Base-by-base conservation (phyloP, 2,888 invertebrate genomes). In the Chydorus sphaericus region DNA sequence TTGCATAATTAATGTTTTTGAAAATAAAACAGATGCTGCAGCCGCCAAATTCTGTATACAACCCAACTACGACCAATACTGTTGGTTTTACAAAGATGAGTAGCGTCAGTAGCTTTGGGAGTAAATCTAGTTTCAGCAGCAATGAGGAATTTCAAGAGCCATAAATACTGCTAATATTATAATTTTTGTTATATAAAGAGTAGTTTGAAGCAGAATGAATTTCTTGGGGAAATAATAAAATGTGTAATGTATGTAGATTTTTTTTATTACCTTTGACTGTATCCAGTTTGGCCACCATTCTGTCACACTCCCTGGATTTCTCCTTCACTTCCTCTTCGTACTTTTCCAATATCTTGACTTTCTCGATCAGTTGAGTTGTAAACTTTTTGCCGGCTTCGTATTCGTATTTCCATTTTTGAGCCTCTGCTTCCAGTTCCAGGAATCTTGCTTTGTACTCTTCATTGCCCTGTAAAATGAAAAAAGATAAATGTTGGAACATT, bases 321-420 rank as follows among this genome's bases (percentile, higher is more conserved):
- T 36, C 30, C 10, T 36, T 36, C 18, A 36, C 26, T 18, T 31
- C 36, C 33, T 23, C 52, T 36, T 33, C 36, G 18, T 52, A 23
- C 11, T 33, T 26, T 20, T 55, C 55, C 49, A 55, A 33, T 23
- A 38, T n/a, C 16, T 49, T 48, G 8, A 55, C 48, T 36, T 55
- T 55, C 14, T 23, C 48, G 23, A 36, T 37, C 30, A 55, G 49
- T n/a, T 55, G 55, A 3, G 37, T n/a, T 11, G 37, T 55, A 5
- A 49, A 36, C 4, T 38, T 36, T 48, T 31, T 4, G 10, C 31
- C 36, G n/a, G 55, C 55, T 31, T 48, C 55, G 20, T 48, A 33
- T 23, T 55, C 23, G 48, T 30, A 31, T 28, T 55, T 49, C 48
- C 48, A 55, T 33, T 36, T 36, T 30, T 55, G 31, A 14, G 31